Base-by-base conservation (phyloP, 2,888 invertebrate species). In the Trissoscelio sp. region DNA sequence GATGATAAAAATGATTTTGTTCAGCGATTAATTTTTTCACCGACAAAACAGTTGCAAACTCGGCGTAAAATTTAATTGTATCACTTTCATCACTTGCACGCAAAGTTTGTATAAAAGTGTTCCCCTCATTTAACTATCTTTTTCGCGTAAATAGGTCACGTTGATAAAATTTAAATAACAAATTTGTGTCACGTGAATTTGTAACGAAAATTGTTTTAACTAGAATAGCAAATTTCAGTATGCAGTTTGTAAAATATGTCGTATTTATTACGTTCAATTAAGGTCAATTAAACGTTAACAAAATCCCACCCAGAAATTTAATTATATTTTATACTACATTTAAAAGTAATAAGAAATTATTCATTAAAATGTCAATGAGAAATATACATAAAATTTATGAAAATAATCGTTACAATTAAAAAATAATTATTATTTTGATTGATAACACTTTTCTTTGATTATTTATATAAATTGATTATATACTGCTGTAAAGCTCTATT, bases 161-260 rank as follows among this genome's bases (percentile, higher is more conserved):
- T 4, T 57, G 66, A 66, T 57, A 66, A 55, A 64, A 57, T 73
- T 73, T 64, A 60, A 73, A 62, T 62, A 64, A 42, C 42, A 62
- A 73, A 44, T 74, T 64, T 42, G 39, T 51, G 37, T 22, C 57
- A 46, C 24, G 46, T 57, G 55, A 44, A 57, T 53, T 57, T 58
- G 48, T 39, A 70, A 22, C 37, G 37, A 24, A 70, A 70, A 70
- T 70, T 48, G 24, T 58, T 70, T 69, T 24, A 39, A 57, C 20
- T 57, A 31, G 34, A 46, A 55, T 53, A 57, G 44, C 55, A 57
- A 44, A 44, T 57, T 69, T 57, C 18, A 28, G 31, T 3, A 16
- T 7, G 4, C 31, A 22, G 16, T 39, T 51, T 22, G 31, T 66
- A 22, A 51, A 51, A 51, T 51, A 31, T 39, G 51, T 66, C 39